These are phyloP conservation scores for Antechinus stuartii DNA, from an alignment of 2,113 vertebrate genomes.

Conservation along the genomic window DNA sequence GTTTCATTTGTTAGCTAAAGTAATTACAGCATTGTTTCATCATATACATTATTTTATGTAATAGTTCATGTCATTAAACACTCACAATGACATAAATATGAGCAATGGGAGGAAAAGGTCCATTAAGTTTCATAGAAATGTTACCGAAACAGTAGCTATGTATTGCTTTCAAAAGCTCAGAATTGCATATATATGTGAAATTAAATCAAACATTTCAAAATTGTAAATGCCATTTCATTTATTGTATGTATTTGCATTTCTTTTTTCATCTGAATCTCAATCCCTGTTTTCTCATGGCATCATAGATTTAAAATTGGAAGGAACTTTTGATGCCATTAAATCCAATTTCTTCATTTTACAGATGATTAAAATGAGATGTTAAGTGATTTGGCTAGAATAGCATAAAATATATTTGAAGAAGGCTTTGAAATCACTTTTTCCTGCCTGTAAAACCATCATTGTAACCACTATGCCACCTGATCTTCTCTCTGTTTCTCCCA, in stretches of 20 bases:
- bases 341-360: background rate
- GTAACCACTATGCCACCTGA: background rate
- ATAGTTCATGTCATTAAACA: constrained; percentile 57
- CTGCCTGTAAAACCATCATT: background rate
- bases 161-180: background rate
- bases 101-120: constrained; percentile 33
- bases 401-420: background rate
- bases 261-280: background rate
- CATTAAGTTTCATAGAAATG: constrained; percentile 18
- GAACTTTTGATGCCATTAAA: background rate
- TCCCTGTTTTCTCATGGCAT: background rate
- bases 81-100: constrained; percentile 43
- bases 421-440: background rate
- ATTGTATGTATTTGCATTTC: background rate
- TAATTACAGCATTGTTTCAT: constrained; percentile 47
- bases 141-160: background rate
- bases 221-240: background rate
- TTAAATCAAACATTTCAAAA: background rate
- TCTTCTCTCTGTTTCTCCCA: background rate
- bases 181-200: background rate
- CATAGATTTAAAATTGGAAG: background rate
- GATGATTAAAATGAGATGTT: background rate
- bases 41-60: background rate
- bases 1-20: constrained; percentile 65
- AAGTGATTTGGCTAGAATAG: background rate